These are phyloP conservation scores for Protosalanx chinensis DNA, from an alignment of 2,797 vertebrate genomes.

Conservation along the genomic window DNA sequence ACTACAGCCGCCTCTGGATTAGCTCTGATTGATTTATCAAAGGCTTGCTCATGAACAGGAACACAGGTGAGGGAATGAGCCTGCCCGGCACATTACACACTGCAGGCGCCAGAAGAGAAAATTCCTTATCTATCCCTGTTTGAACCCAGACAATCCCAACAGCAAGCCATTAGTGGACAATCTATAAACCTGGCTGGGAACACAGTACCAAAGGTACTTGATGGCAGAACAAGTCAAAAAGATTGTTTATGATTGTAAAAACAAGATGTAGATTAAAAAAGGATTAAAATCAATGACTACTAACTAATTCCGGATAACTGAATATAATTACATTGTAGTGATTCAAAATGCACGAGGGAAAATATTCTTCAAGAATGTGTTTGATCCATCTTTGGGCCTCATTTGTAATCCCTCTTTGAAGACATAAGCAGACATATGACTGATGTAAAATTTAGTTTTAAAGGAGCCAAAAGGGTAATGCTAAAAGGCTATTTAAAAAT, in stretches of 20 bases:
- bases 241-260: not conserved
- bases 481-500: constrained; percentile 70
- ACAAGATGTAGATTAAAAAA: too few relatives aligned
- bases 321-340: not conserved
- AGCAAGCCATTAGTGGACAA: constrained; percentile 1
- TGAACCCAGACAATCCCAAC: not conserved
- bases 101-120: not conserved
- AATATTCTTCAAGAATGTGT: constrained; percentile 49
- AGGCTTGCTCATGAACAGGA: constrained; percentile 8
- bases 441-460: constrained; percentile 62
- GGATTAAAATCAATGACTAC: too few relatives aligned
- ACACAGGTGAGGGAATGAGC: constrained; percentile 16
- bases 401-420: constrained; percentile 49
- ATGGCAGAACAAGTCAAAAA: not conserved
- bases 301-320: not conserved
- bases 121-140: not conserved
- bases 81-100: constrained; percentile 12
- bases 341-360: not conserved
- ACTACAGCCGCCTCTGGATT: constrained; percentile 24
- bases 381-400: constrained; percentile 33
- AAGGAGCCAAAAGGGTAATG: constrained; percentile 47
- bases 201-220: not conserved
- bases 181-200: not conserved
- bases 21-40: constrained; percentile 28
- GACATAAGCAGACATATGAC: constrained; percentile 50